Evolutionary conservation across 1,140 invertebrate species (phyloP).

Genomic region (Ephestia elutella): DNA sequence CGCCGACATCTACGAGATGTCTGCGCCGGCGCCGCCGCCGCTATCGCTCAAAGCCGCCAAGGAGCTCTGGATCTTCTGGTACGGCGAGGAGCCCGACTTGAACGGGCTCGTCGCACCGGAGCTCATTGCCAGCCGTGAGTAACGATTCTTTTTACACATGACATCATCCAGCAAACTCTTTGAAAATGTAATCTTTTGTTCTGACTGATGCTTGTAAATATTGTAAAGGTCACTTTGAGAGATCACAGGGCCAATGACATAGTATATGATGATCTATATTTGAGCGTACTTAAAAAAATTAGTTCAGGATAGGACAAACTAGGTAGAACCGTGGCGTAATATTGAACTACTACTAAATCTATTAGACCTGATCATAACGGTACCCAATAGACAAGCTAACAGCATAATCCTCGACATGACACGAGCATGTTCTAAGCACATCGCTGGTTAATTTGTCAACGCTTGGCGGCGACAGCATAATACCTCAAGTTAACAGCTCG

Average conservation of each 20-base stretch:
- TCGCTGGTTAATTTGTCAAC: constrained; percentile 10
- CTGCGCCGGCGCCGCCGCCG: constrained; percentile 76
- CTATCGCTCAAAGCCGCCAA: constrained; percentile 87
- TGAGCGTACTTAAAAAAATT: too few relatives aligned
- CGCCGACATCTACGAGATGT: constrained; percentile 77
- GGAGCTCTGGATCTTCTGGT: constrained; percentile 99
- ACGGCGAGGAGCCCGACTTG: constrained; percentile 96
- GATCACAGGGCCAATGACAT: too few relatives aligned
- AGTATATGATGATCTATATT: too few relatives aligned
- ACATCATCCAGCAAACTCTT: too few relatives aligned
- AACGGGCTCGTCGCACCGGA: constrained; percentile 86
- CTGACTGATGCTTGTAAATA: too few relatives aligned
- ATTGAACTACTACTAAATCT: too few relatives aligned
- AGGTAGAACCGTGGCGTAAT: too few relatives aligned
- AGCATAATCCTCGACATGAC: background rate
- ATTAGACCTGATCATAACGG: background rate
- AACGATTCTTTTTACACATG: constrained; percentile 4
- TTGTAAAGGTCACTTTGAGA: too few relatives aligned
- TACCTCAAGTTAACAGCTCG: constrained; percentile 54
- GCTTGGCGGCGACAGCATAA: constrained; percentile 28
- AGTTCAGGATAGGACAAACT: too few relatives aligned
- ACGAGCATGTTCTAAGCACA: background rate
- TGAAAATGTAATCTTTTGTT: too few relatives aligned
- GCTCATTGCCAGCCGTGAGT: constrained; percentile 85
- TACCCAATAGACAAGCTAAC: background rate